A percentile compares a stretch with the other conserved stretches of the same genome.
Conservation (phyloP, 2,113 vertebrate genomes). For the Candoia aspera region DNA sequence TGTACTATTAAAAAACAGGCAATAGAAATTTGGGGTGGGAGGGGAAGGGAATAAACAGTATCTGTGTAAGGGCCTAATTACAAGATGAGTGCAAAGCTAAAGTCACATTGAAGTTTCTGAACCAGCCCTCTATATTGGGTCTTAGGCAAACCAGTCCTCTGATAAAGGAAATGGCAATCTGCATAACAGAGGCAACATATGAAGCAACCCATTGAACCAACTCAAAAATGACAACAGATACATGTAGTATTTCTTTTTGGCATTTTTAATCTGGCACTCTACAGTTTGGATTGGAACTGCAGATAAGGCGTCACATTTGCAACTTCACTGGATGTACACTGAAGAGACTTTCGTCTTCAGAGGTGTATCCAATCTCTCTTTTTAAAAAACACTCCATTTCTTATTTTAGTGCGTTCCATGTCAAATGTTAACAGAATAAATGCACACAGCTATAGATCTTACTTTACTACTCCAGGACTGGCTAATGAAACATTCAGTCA, state of each 20-base stretch:
- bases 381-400: neutral
- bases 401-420: constrained; percentile 32
- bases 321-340: constrained; percentile 51
- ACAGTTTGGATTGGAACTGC: constrained; percentile 42
- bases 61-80: neutral
- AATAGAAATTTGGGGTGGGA: neutral
- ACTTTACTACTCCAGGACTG: constrained; percentile 44
- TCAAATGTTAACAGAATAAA: constrained; percentile 45
- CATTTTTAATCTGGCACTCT: constrained; percentile 59
- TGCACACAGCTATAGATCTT: constrained; percentile 38
- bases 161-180: neutral
- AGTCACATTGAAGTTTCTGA: neutral
- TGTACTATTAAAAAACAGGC: neutral
- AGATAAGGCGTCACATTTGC: constrained; percentile 30
- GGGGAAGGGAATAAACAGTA: neutral
- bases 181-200: constrained; percentile 45
- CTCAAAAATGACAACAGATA: constrained; percentile 53
- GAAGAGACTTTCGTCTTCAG: constrained; percentile 41
- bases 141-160: neutral
- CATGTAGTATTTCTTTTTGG: constrained; percentile 53
- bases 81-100: neutral
- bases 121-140: neutral
- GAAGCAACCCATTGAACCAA: constrained; percentile 49
- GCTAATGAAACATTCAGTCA: constrained; percentile 47
- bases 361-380: neutral